phyloP scores from a whole-genome alignment of 2,113 vertebrate genomes.

The Periophthalmodon schlosseri region DNA sequence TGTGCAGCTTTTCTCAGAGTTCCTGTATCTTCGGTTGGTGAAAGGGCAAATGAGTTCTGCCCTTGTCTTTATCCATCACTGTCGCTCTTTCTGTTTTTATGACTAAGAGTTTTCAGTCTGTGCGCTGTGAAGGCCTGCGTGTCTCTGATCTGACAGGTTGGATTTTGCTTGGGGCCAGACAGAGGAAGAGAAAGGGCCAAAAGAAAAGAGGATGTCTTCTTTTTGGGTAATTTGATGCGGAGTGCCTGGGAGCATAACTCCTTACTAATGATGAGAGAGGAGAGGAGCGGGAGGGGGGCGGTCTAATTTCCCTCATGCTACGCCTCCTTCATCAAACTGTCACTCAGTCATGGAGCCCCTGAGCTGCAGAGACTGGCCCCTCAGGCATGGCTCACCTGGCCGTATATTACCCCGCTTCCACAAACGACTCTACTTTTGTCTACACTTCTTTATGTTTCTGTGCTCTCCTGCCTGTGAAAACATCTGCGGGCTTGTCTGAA shows the following conservation, averaged over 20 bases:
- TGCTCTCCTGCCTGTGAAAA: background rate
- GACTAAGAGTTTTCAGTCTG: slow-evolving; percentile 16
- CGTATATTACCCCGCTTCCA: slow-evolving; percentile 38
- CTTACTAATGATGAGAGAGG: slow-evolving; percentile 71
- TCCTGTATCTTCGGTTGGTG: slow-evolving; percentile 51
- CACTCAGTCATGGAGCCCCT: slow-evolving; percentile 59
- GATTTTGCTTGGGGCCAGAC: slow-evolving; percentile 74
- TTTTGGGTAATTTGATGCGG: slow-evolving; percentile 77
- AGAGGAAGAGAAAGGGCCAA: slow-evolving; percentile 64
- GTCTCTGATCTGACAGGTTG: slow-evolving; percentile 79
- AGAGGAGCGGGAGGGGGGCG: slow-evolving; percentile 46
- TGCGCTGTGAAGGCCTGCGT: slow-evolving; percentile 54
- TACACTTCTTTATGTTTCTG: slow-evolving; percentile 12
- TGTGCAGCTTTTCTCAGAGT: slow-evolving; percentile 26
- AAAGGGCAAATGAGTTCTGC: slow-evolving; percentile 48
- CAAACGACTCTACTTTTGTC: slow-evolving; percentile 1
- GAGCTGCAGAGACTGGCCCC: slow-evolving; percentile 41
- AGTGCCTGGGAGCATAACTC: slow-evolving; percentile 64
- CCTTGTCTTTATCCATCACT: slow-evolving; percentile 24
- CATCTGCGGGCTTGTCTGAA: background rate
- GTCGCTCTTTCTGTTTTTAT: slow-evolving; percentile 17
- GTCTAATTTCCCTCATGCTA: slow-evolving; percentile 74
- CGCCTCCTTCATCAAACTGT: slow-evolving; percentile 74
- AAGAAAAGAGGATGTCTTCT: slow-evolving; percentile 75
- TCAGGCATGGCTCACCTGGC: slow-evolving; percentile 43